These are phyloP conservation scores for Smithornis capensis DNA, from an alignment of 2,113 vertebrate species.

Conservation along the genomic window DNA sequence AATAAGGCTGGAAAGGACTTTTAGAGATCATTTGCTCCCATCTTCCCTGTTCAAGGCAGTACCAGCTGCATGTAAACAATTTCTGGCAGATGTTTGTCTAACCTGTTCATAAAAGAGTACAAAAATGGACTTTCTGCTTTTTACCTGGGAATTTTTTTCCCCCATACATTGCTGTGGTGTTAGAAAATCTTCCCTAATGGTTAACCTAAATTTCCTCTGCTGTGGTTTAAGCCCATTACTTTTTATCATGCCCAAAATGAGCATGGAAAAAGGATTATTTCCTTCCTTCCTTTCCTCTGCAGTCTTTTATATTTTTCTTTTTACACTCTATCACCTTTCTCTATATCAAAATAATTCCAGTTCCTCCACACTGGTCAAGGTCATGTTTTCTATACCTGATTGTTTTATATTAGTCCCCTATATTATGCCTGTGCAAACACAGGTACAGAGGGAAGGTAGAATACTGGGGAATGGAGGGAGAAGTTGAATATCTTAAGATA, in stretches of 20 bases:
- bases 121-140: neutral
- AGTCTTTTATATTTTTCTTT: slow-evolving; percentile 2
- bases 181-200: neutral
- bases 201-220: slow-evolving; percentile 11
- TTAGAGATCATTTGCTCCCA: slow-evolving; percentile 58
- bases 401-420: neutral
- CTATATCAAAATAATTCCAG: slow-evolving; percentile 1
- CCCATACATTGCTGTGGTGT: neutral
- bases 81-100: slow-evolving; percentile 59
- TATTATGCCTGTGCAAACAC: neutral
- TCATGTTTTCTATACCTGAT: neutral
- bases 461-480: neutral
- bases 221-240: slow-evolving; percentile 14
- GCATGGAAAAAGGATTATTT: slow-evolving; percentile 37
- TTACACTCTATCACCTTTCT: neutral
- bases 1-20: slow-evolving; percentile 57
- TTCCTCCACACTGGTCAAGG: neutral
- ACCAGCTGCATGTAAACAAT: slow-evolving; percentile 50
- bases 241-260: neutral
- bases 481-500: neutral
- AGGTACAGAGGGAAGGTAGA: neutral
- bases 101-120: neutral
- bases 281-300: neutral
- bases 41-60: slow-evolving; percentile 17
- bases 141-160: neutral